phyloP scores from a whole-genome alignment of 2,797 vertebrate genomes.

The Parauchenoglanis punctatus region DNA sequence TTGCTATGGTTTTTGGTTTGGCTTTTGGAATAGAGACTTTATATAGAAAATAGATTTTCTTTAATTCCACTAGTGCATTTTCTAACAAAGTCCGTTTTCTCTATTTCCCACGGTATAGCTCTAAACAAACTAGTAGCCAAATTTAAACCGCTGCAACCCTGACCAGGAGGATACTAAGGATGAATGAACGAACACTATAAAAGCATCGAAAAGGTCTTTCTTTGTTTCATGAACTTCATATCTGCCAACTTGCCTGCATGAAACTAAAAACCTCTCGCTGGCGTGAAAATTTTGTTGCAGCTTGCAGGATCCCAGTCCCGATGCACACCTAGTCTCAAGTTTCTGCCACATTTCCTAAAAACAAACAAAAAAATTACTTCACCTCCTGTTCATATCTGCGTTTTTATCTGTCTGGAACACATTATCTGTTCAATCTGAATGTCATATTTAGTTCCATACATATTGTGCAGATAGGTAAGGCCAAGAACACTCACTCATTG shows the following conservation, averaged over 20 bases:
- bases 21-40: background rate
- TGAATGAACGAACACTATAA: background rate
- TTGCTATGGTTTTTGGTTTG: background rate
- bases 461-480: background rate
- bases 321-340: background rate
- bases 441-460: background rate
- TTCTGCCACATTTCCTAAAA: background rate
- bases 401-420: background rate
- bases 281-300: background rate
- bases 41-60: background rate
- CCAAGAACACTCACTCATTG: background rate
- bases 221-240: background rate
- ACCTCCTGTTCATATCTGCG: background rate
- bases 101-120: background rate
- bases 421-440: background rate
- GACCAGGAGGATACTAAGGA: background rate
- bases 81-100: background rate
- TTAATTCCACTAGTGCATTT: background rate
- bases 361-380: background rate
- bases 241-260: background rate
- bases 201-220: too few relatives aligned
- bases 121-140: background rate
- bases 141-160: background rate
- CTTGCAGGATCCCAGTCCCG: background rate
- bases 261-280: background rate